These are phyloP conservation scores for Hydraecia micacea DNA, from an alignment of 2,888 invertebrate species.

Conservation along the genomic window DNA sequence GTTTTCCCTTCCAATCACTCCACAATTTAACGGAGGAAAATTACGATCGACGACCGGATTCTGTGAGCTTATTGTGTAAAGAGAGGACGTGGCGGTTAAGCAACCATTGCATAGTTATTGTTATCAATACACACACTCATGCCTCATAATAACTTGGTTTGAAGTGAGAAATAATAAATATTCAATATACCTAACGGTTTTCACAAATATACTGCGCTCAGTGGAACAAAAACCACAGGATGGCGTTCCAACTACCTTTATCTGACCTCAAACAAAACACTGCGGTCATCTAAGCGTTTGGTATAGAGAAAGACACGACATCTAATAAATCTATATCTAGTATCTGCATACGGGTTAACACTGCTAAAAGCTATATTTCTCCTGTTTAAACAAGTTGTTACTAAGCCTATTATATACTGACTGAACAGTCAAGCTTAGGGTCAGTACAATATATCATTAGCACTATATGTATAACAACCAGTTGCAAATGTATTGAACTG, in stretches of 20 bases:
- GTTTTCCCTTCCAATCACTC: constrained; percentile 35
- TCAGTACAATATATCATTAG: neutral
- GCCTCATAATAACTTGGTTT: too few relatives aligned
- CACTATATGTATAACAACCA: neutral
- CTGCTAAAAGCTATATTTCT: neutral
- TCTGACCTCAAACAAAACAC: neutral
- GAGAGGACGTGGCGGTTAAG: neutral
- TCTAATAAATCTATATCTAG: too few relatives aligned
- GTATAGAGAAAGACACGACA: neutral
- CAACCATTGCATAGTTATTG: neutral
- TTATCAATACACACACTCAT: neutral
- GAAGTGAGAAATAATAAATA: neutral
- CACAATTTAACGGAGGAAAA: constrained; percentile 10
- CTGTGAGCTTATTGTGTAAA: neutral
- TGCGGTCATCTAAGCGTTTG: neutral
- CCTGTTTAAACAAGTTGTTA: neutral
- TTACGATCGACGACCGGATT: constrained; percentile 22
- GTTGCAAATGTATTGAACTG: constrained; percentile 1
- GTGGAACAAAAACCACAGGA: neutral
- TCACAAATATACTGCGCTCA: neutral
- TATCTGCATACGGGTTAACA: neutral
- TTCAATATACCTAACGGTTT: neutral
- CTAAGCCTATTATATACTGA: neutral
- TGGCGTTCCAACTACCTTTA: neutral
- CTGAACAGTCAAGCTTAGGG: neutral